Conservation (phyloP, 2,113 vertebrate genomes). For the Phalacrocorax aristotelis region DNA sequence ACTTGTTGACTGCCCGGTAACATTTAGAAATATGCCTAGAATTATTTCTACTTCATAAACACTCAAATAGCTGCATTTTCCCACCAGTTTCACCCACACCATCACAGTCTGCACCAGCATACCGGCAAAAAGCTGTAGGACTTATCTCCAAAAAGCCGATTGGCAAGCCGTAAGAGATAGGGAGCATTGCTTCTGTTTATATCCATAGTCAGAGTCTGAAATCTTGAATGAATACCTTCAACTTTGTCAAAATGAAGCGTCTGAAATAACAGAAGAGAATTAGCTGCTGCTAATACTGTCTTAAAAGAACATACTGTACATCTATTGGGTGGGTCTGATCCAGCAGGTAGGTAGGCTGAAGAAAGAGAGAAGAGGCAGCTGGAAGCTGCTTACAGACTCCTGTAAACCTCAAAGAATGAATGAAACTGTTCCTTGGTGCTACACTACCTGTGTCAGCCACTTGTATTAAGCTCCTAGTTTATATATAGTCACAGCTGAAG, state of each 20-base stretch:
- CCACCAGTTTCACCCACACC: not conserved
- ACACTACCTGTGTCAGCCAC: fast-evolving
- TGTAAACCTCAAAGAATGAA: not conserved
- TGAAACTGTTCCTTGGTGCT: not conserved
- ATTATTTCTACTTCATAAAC: not conserved
- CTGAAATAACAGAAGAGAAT: conserved; percentile 63
- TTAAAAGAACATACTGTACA: not conserved
- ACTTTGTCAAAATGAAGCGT: conserved; percentile 75
- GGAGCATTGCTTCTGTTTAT: conserved; percentile 80
- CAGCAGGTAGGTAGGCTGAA: not conserved
- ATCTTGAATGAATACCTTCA: conserved; percentile 77
- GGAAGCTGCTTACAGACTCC: not conserved
- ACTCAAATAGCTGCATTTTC: not conserved
- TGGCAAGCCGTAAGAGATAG: conserved; percentile 85
- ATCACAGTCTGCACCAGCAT: not conserved
- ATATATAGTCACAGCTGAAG: not conserved
- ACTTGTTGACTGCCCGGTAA: not conserved
- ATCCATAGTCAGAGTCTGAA: conserved; percentile 76
- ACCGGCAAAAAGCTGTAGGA: conserved; percentile 83
- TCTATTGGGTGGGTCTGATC: not conserved
- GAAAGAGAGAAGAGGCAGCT: not conserved
- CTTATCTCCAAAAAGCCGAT: conserved; percentile 87
- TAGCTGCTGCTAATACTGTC: not conserved
- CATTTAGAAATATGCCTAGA: not conserved
- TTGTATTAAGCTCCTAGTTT: not conserved